These are phyloP conservation scores for Hippocampus comes DNA, from an alignment of 2,113 vertebrate genomes.

Conservation along the genomic window DNA sequence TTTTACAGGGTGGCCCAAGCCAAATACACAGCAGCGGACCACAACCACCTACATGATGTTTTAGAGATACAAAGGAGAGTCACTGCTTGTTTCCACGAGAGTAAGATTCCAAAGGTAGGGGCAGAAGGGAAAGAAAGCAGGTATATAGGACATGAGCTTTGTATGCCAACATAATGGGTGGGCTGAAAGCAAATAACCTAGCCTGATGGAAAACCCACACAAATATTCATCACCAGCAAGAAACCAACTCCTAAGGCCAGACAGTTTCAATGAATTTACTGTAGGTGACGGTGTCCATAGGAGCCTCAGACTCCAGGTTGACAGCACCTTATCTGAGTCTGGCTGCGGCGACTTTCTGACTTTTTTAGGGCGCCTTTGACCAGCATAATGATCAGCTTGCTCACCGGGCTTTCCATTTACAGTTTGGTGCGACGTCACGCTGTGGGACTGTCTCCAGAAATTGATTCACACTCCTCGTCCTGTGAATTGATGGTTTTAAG, in stretches of 20 bases:
- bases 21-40: slow-evolving; percentile 66
- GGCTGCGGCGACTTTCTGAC: not conserved
- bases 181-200: slow-evolving; percentile 68
- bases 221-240: slow-evolving; percentile 66
- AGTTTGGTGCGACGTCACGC: not conserved
- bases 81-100: slow-evolving; percentile 35
- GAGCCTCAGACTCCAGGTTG: not conserved
- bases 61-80: slow-evolving; percentile 61
- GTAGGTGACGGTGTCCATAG: not conserved
- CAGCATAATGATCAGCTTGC: not conserved
- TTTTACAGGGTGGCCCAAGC: slow-evolving; percentile 63
- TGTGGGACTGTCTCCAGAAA: not conserved
- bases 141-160: slow-evolving; percentile 54
- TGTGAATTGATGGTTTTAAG: not conserved
- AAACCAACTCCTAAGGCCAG: slow-evolving; percentile 43
- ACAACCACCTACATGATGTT: slow-evolving; percentile 58
- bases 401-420: not conserved
- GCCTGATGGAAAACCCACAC: slow-evolving; percentile 54
- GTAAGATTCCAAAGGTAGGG: slow-evolving; percentile 42
- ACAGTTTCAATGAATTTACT: too few relatives aligned
- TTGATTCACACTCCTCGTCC: not conserved
- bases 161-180: slow-evolving; percentile 76
- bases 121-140: slow-evolving; percentile 32
- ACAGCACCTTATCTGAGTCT: not conserved
- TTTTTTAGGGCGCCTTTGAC: not conserved